phyloP scores from a whole-genome alignment of 2,113 vertebrate genomes.

The Bucco capensis region DNA sequence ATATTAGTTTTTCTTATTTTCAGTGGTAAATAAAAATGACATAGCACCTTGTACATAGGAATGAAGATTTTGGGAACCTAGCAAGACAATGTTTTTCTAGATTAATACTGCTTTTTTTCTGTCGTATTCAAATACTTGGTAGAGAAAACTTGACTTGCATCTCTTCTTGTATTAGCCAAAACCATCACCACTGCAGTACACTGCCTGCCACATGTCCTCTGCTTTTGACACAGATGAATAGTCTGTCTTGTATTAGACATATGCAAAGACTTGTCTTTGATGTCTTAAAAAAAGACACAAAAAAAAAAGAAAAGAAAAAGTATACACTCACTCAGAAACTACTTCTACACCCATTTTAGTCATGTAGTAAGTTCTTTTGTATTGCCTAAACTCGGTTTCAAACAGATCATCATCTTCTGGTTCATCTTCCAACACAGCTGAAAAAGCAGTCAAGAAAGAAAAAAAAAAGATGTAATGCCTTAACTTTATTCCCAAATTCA shows the following conservation, averaged over 20 bases:
- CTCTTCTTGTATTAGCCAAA: neutral
- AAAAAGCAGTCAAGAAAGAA: neutral
- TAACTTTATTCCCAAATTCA: neutral
- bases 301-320: neutral
- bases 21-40: neutral
- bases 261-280: neutral
- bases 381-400: constrained; percentile 96
- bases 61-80: neutral
- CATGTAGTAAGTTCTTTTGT: constrained; percentile 98
- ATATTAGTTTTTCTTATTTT: neutral
- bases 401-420: constrained; percentile 96
- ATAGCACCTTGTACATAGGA: neutral
- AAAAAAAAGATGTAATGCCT: neutral
- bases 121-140: neutral
- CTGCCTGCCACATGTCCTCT: neutral
- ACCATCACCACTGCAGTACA: neutral
- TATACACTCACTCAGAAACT: constrained; percentile 89
- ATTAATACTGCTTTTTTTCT: neutral
- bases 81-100: neutral
- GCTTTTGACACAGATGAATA: neutral
- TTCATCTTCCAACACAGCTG: constrained; percentile 81
- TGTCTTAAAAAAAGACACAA: neutral
- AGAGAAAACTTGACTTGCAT: neutral
- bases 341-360: constrained; percentile 95
- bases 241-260: neutral